These are phyloP conservation scores for Alloscopus bannaensis DNA, from an alignment of 2,888 invertebrate genomes.

Conservation along the genomic window DNA sequence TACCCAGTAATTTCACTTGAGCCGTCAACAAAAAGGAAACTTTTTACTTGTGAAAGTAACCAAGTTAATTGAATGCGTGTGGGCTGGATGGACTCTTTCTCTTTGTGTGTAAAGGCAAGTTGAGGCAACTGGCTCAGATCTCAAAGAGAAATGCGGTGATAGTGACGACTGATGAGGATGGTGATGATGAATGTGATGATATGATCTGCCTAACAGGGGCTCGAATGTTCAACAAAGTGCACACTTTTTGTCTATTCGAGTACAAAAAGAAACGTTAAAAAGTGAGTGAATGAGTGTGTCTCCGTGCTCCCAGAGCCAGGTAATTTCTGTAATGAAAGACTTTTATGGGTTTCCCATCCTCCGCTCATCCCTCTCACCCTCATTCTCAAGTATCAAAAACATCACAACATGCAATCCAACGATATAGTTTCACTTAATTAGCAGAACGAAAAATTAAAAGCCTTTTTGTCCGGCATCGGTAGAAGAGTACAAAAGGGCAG, in stretches of 20 bases:
- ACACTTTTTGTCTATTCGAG: too few relatives aligned
- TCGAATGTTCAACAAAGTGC: slow-evolving; percentile 34
- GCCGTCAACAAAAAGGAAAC: slow-evolving; percentile 54
- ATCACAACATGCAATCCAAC: slow-evolving; percentile 8
- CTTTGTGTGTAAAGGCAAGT: slow-evolving; percentile 35
- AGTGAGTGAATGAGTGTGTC: slow-evolving; percentile 48
- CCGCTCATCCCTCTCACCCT: slow-evolving; percentile 39
- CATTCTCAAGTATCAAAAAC: too few relatives aligned
- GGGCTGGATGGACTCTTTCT: too few relatives aligned
- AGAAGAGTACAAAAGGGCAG: too few relatives aligned
- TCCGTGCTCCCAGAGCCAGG: slow-evolving; percentile 43
- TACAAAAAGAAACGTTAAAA: slow-evolving; percentile 10
- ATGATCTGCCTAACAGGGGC: slow-evolving; percentile 44
- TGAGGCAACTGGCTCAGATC: slow-evolving; percentile 17
- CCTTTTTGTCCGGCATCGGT: too few relatives aligned
- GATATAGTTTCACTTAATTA: slow-evolving; percentile 71
- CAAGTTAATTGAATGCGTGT: slow-evolving; percentile 66
- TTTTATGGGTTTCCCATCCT: slow-evolving; percentile 58
- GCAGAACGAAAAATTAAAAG: slow-evolving; percentile 68
- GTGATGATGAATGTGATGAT: slow-evolving; percentile 40
- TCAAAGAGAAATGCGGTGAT: too few relatives aligned
- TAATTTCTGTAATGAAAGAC: slow-evolving; percentile 72
- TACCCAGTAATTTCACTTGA: slow-evolving; percentile 49
- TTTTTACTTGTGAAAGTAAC: slow-evolving; percentile 49
- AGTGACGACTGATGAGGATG: slow-evolving; percentile 36